A percentile compares a stretch with the other conserved stretches of the same genome.
Evolutionary conservation across 2,113 vertebrate genomes (phyloP).

Genomic region (Peromyscus leucopus): DNA sequence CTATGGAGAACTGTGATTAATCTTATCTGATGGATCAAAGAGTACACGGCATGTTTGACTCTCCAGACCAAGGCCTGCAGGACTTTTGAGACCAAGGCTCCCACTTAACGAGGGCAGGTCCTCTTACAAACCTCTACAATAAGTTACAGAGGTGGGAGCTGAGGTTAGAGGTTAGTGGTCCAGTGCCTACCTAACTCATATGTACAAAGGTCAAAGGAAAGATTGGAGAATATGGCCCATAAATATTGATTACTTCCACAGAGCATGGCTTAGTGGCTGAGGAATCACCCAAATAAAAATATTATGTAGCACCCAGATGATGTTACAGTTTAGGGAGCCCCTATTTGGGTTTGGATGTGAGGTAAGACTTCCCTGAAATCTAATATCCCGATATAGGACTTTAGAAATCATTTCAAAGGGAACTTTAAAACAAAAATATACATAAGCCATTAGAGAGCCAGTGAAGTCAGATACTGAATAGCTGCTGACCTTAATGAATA

Average conservation of each 20-base stretch:
- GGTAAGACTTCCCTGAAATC: neutral
- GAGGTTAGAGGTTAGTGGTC: neutral
- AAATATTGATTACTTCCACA: neutral
- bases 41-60: neutral
- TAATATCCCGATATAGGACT: neutral
- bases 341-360: neutral
- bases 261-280: neutral
- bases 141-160: neutral
- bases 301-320: neutral
- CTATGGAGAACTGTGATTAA: neutral
- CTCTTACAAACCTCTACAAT: neutral
- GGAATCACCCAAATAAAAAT: neutral
- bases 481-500: neutral
- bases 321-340: neutral
- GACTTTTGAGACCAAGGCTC: neutral
- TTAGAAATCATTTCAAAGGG: slow-evolving; percentile 12
- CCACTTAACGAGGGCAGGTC: neutral
- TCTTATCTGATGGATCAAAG: neutral
- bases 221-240: neutral
- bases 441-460: neutral
- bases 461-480: neutral
- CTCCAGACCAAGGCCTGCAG: neutral
- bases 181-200: neutral
- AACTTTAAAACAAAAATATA: slow-evolving; percentile 47
- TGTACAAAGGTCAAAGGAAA: neutral